Conservation (phyloP, 2,888 invertebrate species). For the Cryptus armator region DNA sequence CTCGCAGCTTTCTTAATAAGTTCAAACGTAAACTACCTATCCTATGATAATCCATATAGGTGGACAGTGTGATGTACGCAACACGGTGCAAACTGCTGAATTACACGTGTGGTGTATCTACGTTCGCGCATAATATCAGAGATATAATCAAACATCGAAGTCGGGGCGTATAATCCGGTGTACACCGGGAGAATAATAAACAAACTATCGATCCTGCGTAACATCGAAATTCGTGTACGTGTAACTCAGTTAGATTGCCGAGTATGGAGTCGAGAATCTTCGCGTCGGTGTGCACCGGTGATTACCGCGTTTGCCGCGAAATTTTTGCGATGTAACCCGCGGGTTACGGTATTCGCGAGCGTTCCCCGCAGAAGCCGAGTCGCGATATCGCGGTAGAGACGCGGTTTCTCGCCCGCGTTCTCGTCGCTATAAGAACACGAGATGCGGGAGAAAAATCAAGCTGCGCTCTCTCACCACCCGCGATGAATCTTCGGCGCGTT, state of each 20-base stretch:
- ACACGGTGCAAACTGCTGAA: not conserved
- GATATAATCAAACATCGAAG: conserved; percentile 42
- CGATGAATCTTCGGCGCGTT: conserved; percentile 55
- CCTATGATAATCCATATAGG: conserved; percentile 45
- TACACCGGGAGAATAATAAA: conserved; percentile 48
- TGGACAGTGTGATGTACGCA: conserved; percentile 18
- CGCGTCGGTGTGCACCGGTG: not conserved
- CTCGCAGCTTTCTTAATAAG: not conserved
- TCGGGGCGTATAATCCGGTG: conserved; percentile 24
- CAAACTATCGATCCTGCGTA: conserved; percentile 50
- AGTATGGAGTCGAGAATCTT: not conserved
- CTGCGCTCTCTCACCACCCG: conserved; percentile 14
- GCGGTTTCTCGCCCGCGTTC: not conserved
- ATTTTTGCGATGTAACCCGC: not conserved
- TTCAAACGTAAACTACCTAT: not conserved
- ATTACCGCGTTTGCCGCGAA: not conserved
- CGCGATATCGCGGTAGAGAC: not conserved
- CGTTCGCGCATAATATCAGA: conserved; percentile 30
- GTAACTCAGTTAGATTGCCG: conserved; percentile 64
- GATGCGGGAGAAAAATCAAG: not conserved
- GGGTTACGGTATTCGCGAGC: not conserved
- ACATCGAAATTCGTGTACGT: conserved; percentile 65
- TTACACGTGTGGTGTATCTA: conserved; percentile 15
- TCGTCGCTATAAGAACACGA: not conserved
- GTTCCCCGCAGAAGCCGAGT: not conserved